Percentiles rank a stretch among this genome's conserved stretches.
Evolutionary conservation across 2,888 invertebrate genomes (phyloP).

Genomic region (Pediacus dermestoides): DNA sequence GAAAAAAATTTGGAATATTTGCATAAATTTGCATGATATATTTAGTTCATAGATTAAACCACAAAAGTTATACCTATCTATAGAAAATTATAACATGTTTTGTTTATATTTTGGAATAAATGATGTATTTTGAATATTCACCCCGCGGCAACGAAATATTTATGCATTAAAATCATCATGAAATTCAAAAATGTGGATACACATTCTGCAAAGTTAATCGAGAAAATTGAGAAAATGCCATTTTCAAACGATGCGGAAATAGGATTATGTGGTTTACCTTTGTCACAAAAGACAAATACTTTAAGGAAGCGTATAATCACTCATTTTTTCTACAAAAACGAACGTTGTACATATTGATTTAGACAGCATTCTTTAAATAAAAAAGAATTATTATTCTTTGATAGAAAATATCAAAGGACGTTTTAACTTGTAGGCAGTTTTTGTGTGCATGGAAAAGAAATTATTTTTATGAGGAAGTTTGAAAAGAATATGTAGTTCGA

Average conservation of each 20-base stretch:
- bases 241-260: constrained; percentile 33
- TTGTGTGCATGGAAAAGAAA: too few relatives aligned
- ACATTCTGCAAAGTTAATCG: constrained; percentile 20
- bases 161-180: constrained; percentile 21
- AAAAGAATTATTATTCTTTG: constrained; percentile 27
- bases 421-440: constrained; percentile 15
- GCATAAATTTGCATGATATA: too few relatives aligned
- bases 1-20: too few relatives aligned
- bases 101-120: too few relatives aligned
- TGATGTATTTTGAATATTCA: constrained; percentile 9
- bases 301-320: constrained; percentile 24
- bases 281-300: constrained; percentile 26
- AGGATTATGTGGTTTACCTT: constrained; percentile 32
- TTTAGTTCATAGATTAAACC: too few relatives aligned
- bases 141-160: constrained; percentile 12
- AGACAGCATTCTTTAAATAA: constrained; percentile 17
- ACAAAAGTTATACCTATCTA: too few relatives aligned
- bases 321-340: constrained; percentile 27
- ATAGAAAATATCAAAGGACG: constrained; percentile 27
- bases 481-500: too few relatives aligned
- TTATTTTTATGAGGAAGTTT: too few relatives aligned
- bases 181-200: constrained; percentile 23
- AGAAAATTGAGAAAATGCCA: constrained; percentile 31
- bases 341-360: constrained; percentile 24
- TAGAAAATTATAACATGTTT: too few relatives aligned